Conservation (phyloP, 2,888 invertebrate species). For the Chloroclysta siterata region DNA sequence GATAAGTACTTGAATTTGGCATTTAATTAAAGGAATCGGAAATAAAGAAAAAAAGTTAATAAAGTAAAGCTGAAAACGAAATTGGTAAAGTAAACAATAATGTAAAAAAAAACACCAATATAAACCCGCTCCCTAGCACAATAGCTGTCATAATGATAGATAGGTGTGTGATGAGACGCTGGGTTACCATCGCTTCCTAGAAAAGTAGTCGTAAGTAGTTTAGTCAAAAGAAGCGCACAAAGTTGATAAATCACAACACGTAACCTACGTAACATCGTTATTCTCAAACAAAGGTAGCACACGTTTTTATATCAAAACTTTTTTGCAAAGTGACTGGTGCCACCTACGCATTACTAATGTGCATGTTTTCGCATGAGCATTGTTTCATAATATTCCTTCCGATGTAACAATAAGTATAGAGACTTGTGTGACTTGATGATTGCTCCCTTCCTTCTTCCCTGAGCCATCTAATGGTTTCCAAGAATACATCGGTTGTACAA, state of each 20-base stretch:
- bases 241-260: background rate
- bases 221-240: background rate
- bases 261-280: background rate
- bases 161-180: background rate
- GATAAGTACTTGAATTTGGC: too few species aligned
- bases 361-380: background rate
- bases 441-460: constrained; percentile 7
- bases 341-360: constrained; percentile 3
- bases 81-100: too few species aligned
- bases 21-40: too few species aligned
- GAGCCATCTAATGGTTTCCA: background rate
- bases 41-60: too few species aligned
- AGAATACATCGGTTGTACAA: background rate
- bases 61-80: too few species aligned
- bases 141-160: too few species aligned
- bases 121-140: too few species aligned
- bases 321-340: background rate
- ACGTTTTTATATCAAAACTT: background rate
- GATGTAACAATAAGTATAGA: constrained; percentile 6
- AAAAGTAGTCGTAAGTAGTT: background rate
- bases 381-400: constrained; percentile 11
- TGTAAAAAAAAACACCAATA: too few species aligned
- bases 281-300: background rate
- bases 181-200: background rate
- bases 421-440: background rate